Percentiles rank a stretch among this genome's conserved stretches.
These are phyloP conservation scores for Cephalopachus bancanus DNA, from an alignment of 2,797 vertebrate genomes.

Conservation along the genomic window DNA sequence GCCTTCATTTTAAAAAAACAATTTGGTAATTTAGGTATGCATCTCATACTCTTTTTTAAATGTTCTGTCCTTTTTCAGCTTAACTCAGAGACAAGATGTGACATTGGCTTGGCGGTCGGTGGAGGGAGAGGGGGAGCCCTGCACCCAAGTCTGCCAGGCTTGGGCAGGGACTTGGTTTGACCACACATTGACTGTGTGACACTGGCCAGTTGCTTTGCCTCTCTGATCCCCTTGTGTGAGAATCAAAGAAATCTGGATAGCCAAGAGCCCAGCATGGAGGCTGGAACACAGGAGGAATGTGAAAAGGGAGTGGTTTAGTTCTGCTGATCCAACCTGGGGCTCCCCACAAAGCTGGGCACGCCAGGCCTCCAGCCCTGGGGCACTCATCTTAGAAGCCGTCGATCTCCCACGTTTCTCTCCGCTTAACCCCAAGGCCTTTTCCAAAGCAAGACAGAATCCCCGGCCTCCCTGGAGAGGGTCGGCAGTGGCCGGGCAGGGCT, in stretches of 20 bases:
- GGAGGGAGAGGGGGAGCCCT: background rate
- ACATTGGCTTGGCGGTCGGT: too few relatives aligned
- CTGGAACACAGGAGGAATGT: too few relatives aligned
- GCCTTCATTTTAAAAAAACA: background rate
- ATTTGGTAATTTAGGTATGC: background rate
- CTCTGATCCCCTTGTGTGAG: background rate
- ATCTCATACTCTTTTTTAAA: background rate
- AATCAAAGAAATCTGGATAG: too few relatives aligned
- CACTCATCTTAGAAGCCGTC: background rate
- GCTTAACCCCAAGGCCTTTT: background rate
- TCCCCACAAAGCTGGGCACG: background rate
- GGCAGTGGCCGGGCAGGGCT: background rate
- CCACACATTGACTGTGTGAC: background rate
- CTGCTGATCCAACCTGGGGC: background rate
- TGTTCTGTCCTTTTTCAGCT: background rate
- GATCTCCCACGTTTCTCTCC: background rate
- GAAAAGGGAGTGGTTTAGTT: background rate
- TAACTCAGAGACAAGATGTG: background rate
- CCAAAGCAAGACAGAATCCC: background rate
- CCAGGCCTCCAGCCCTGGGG: background rate
- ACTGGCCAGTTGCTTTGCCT: background rate
- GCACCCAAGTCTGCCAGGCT: background rate
- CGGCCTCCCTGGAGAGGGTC: background rate
- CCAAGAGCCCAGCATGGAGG: background rate
- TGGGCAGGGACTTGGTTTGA: background rate